Conservation (phyloP, 1,140 invertebrate species). For the Bemisia tabaci region DNA sequence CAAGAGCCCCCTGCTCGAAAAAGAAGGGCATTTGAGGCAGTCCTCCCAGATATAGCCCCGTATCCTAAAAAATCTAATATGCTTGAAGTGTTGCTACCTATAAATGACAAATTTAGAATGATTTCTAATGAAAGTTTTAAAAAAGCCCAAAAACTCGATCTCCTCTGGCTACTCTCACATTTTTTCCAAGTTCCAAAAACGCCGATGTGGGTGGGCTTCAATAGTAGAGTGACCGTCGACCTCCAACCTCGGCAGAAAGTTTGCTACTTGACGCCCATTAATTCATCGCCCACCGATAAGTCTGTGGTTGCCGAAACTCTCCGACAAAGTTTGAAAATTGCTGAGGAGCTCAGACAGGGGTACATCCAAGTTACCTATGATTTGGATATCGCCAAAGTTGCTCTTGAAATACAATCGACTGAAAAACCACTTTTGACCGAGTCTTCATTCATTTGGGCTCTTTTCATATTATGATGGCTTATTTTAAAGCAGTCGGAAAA, state of each 20-base stretch:
- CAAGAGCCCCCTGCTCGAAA: too few species aligned
- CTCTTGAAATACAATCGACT: constrained; percentile 28
- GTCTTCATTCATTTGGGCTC: constrained; percentile 35
- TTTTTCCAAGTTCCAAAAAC: constrained; percentile 11
- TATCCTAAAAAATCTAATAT: too few species aligned
- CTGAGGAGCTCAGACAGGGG: constrained; percentile 23
- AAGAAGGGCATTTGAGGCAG: too few species aligned
- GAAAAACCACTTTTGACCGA: constrained; percentile 27
- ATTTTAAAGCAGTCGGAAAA: constrained; percentile 35
- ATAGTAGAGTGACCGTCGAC: constrained; percentile 19
- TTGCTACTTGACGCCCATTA: constrained; percentile 29
- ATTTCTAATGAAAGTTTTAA: too few species aligned
- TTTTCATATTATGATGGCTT: constrained; percentile 36
- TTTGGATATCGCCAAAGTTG: constrained; percentile 32
- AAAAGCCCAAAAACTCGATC: too few species aligned
- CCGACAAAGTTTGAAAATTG: constrained; percentile 23
- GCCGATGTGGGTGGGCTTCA: constrained; percentile 28
- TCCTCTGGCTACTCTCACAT: neutral
- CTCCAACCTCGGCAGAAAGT: constrained; percentile 22
- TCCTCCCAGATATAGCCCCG: too few species aligned
- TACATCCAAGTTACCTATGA: constrained; percentile 29
- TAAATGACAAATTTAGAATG: too few species aligned
- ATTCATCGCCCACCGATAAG: constrained; percentile 27
- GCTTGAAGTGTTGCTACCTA: too few species aligned
- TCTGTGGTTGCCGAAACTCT: constrained; percentile 29